Evolutionary conservation across 2,113 vertebrate species (phyloP).

Genomic region (Anser brachyrhynchus): DNA sequence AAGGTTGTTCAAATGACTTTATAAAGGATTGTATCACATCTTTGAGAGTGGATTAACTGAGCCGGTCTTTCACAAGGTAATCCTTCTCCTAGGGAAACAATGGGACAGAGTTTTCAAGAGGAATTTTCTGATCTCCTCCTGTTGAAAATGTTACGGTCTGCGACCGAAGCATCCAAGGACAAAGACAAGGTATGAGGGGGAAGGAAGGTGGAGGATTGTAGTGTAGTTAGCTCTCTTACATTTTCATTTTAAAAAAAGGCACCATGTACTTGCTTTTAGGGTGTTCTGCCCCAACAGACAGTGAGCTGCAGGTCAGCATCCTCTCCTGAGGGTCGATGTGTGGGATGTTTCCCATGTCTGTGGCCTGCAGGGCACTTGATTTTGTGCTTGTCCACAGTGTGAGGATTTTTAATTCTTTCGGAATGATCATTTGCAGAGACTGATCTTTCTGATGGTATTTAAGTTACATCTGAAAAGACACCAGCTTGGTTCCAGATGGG

Average conservation of each 20-base stretch:
- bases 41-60: not conserved
- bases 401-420: too few species aligned
- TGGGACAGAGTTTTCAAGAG: conserved; percentile 90
- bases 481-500: not conserved
- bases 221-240: not conserved
- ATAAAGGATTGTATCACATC: not conserved
- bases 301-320: not conserved
- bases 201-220: not conserved
- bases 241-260: not conserved
- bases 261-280: not conserved
- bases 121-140: conserved; percentile 93
- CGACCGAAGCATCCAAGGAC: conserved; percentile 88
- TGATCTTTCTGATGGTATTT: not conserved
- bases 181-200: conserved; percentile 86
- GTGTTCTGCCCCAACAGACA: fast-evolving
- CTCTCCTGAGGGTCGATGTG: not conserved
- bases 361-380: not conserved
- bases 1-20: conserved; percentile 2
- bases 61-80: not conserved
- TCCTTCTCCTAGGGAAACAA: conserved; percentile 79
- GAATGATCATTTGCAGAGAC: not conserved
- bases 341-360: not conserved
- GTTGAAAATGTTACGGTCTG: conserved; percentile 89
- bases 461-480: not conserved
- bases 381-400: not conserved